These are phyloP conservation scores for Brachypalpus laphriformis DNA, from an alignment of 2,888 invertebrate species.

Conservation along the genomic window DNA sequence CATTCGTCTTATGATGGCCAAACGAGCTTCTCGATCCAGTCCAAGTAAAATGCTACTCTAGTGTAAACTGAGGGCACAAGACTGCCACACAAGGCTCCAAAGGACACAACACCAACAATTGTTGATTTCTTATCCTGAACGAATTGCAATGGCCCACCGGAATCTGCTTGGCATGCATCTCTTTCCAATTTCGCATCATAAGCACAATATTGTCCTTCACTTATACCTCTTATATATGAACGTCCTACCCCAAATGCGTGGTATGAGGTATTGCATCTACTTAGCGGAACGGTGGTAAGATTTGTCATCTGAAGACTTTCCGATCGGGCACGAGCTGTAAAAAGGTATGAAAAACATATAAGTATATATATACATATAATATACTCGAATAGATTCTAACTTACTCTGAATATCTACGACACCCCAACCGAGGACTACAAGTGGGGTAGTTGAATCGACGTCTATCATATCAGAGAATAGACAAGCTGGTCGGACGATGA, in stretches of 20 bases:
- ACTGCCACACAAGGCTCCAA: background rate
- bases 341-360: background rate
- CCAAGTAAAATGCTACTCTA: background rate
- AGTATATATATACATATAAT: background rate
- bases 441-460: slow-evolving; percentile 15
- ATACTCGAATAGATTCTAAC: no score
- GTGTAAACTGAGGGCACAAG: background rate
- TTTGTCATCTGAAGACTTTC: slow-evolving; percentile 73
- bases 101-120: background rate
- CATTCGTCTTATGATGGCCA: no score
- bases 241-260: slow-evolving; percentile 34
- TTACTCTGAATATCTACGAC: slow-evolving; percentile 61
- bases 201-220: background rate
- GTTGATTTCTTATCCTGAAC: background rate
- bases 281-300: slow-evolving; percentile 70
- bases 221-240: background rate
- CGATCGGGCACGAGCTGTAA: slow-evolving; percentile 72
- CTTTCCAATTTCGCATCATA: background rate
- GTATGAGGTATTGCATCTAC: slow-evolving; percentile 68
- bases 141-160: background rate
- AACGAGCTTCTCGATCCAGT: slow-evolving; percentile 5
- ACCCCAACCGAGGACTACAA: slow-evolving; percentile 77
- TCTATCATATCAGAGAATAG: slow-evolving; percentile 71
- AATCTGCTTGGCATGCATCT: background rate
- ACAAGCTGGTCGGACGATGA: slow-evolving; percentile 75